Conservation (phyloP, 1,140 invertebrate genomes). For the Bombus terrestris region DNA sequence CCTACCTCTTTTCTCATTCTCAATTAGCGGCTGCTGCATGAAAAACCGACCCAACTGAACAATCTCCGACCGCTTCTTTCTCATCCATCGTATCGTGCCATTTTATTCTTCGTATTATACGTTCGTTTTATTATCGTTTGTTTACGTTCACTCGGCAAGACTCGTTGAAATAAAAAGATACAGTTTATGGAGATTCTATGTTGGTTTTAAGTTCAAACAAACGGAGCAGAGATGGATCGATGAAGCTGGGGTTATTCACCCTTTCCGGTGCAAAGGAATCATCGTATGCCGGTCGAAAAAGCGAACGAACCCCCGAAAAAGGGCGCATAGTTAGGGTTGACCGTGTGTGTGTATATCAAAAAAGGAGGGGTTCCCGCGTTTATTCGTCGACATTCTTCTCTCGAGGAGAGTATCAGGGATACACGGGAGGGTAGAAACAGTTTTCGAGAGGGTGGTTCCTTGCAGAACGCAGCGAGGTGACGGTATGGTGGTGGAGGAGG, state of each 20-base stretch:
- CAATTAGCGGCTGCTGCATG: constrained; percentile 19
- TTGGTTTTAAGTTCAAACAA: not conserved
- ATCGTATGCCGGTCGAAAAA: not conserved
- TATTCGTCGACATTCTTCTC: constrained; percentile 19
- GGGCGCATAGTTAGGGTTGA: not conserved
- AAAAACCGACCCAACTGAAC: not conserved
- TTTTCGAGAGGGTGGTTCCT: constrained; percentile 53
- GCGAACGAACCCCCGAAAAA: not conserved
- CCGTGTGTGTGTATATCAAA: not conserved
- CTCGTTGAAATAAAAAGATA: not conserved
- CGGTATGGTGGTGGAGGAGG: not conserved
- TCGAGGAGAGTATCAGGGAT: constrained; percentile 16
- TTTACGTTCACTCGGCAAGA: not conserved
- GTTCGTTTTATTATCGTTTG: not conserved
- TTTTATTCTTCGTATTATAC: not conserved
- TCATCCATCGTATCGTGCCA: not conserved
- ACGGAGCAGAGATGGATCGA: not conserved
- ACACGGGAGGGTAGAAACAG: constrained; percentile 1
- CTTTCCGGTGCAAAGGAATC: not conserved
- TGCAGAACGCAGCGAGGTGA: constrained; percentile 33
- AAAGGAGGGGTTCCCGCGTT: constrained; percentile 36
- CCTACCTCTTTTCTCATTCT: constrained; percentile 58
- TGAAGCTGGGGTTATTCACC: constrained; percentile 23
- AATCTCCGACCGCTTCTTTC: not conserved
- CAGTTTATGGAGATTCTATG: not conserved